phyloP scores from a whole-genome alignment of 2,888 invertebrate genomes.

The Oxyscelio sp. region DNA sequence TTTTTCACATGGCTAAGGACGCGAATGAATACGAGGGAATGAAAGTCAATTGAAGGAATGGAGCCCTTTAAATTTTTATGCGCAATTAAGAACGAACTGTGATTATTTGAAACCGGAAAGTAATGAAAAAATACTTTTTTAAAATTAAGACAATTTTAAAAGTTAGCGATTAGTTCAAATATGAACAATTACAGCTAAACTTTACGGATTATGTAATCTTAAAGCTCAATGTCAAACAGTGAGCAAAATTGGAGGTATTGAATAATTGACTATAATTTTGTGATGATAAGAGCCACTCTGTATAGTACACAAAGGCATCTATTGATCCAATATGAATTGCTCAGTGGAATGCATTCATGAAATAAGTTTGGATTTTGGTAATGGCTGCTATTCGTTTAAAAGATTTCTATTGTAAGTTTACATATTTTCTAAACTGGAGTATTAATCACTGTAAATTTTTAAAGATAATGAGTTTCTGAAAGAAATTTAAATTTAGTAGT shows the following conservation, averaged over 20 bases:
- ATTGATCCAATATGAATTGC: conserved; percentile 50
- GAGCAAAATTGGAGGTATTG: conserved; percentile 37
- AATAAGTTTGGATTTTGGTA: conserved; percentile 51
- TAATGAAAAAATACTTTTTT: too few species aligned
- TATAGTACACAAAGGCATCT: conserved; percentile 38
- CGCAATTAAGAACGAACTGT: background rate
- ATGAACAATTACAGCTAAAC: too few species aligned
- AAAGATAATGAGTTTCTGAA: too few species aligned
- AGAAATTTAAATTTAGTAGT: too few species aligned
- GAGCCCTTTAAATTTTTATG: background rate
- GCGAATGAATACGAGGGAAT: background rate
- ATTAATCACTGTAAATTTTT: too few species aligned
- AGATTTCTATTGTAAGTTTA: too few species aligned
- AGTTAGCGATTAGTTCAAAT: too few species aligned
- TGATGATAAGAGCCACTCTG: conserved; percentile 40
- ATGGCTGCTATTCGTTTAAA: conserved; percentile 4
- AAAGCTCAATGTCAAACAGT: conserved; percentile 36
- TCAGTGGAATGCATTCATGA: conserved; percentile 36
- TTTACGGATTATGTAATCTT: conserved; percentile 23
- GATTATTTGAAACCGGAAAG: background rate
- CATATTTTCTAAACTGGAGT: too few species aligned
- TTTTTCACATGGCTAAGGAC: conserved; percentile 15
- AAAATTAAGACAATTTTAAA: too few species aligned
- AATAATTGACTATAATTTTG: conserved; percentile 56
- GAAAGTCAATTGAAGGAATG: background rate